Conservation (phyloP, 1,140 invertebrate species). For the Stenopsyche tienmushanensis region DNA sequence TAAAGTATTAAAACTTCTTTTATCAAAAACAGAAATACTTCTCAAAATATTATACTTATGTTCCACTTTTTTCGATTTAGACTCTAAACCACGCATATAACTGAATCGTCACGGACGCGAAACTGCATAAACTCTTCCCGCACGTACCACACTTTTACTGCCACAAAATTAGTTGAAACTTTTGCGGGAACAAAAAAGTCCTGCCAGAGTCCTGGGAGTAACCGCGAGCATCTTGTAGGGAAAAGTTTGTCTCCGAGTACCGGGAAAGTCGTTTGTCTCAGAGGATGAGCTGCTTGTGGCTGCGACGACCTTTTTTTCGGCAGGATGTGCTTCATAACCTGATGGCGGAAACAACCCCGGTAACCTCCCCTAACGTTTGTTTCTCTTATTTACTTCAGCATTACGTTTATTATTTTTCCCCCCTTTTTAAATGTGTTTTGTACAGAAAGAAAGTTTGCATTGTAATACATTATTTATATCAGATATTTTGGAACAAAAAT, state of each 20-base stretch:
- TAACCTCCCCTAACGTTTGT: too few relatives aligned
- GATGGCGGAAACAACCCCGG: too few relatives aligned
- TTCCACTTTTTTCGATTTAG: too few relatives aligned
- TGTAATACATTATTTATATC: too few relatives aligned
- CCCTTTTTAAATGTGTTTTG: too few relatives aligned
- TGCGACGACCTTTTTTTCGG: conserved; percentile 2
- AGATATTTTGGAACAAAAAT: too few relatives aligned
- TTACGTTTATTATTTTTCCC: too few relatives aligned
- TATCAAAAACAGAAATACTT: too few relatives aligned
- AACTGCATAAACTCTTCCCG: background rate
- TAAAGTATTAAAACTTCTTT: too few relatives aligned
- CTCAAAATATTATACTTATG: too few relatives aligned
- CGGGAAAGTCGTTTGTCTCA: conserved; percentile 19
- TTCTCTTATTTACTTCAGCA: too few relatives aligned
- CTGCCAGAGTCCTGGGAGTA: background rate
- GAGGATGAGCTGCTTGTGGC: conserved; percentile 15
- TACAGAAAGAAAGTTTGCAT: too few relatives aligned
- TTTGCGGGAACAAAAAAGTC: background rate
- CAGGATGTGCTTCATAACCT: conserved; percentile 5
- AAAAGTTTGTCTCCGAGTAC: conserved; percentile 5
- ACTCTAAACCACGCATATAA: background rate
- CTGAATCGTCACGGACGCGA: background rate
- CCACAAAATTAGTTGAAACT: background rate
- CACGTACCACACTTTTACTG: background rate
- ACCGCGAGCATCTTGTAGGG: conserved; percentile 12